Evolutionary conservation across 2,888 invertebrate species (phyloP).

Genomic region (Scaptodrosophila latifasciaeformis): DNA sequence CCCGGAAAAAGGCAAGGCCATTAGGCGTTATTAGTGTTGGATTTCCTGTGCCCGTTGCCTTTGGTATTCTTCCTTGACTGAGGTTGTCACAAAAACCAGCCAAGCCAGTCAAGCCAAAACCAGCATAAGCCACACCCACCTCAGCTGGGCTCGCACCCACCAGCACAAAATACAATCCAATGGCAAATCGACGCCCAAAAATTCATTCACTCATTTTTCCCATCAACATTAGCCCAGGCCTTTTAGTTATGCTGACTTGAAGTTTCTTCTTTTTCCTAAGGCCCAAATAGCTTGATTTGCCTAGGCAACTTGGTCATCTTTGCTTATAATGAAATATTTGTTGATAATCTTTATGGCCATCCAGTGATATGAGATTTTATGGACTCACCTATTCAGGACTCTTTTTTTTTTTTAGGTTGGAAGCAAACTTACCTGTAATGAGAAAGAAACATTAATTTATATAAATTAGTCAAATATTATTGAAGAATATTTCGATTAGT

Average conservation of each 20-base stretch:
- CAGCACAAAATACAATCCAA: too few relatives aligned
- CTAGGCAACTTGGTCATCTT: too few relatives aligned
- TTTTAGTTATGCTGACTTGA: slow-evolving; percentile 14
- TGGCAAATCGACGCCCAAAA: background rate
- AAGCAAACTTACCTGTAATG: slow-evolving; percentile 38
- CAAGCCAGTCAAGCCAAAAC: too few relatives aligned
- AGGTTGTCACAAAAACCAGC: too few relatives aligned
- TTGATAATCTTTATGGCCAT: too few relatives aligned
- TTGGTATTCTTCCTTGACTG: slow-evolving; percentile 28
- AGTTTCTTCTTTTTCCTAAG: background rate
- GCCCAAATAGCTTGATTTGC: slow-evolving; percentile 5
- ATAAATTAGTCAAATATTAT: too few relatives aligned
- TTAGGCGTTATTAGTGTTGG: slow-evolving; percentile 45
- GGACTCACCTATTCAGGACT: background rate
- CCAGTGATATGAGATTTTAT: background rate
- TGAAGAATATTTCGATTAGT: too few relatives aligned
- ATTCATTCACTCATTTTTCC: slow-evolving; percentile 1
- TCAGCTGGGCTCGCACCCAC: too few relatives aligned
- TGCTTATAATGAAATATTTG: too few relatives aligned
- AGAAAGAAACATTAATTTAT: background rate
- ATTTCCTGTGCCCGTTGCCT: slow-evolving; percentile 28
- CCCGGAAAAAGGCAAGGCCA: slow-evolving; percentile 22
- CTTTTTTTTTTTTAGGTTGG: background rate
- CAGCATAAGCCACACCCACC: too few relatives aligned
- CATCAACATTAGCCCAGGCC: background rate